Conservation (phyloP, 2,113 vertebrate species). For the Sardina pilchardus region DNA sequence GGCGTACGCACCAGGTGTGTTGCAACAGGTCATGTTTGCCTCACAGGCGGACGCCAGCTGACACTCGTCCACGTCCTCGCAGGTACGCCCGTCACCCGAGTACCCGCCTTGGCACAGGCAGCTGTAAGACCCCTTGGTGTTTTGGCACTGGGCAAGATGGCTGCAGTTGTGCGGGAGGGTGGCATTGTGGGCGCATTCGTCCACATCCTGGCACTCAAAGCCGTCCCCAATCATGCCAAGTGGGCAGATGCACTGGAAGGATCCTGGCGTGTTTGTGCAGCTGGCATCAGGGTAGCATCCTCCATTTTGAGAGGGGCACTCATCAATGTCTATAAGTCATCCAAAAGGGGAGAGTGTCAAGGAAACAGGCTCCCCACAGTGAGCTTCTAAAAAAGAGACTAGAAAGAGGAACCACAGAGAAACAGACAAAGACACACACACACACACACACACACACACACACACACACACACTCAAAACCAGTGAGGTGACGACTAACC, state of each 20-base stretch:
- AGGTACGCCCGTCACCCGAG: constrained; percentile 68
- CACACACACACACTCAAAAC: constrained; percentile 1
- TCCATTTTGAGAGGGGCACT: constrained; percentile 79
- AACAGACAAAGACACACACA: constrained; percentile 15
- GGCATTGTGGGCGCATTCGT: constrained; percentile 71
- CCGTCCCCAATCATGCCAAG: constrained; percentile 70
- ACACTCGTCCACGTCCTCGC: constrained; percentile 77
- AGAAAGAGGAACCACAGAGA: constrained; percentile 47
- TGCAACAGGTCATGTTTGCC: constrained; percentile 71
- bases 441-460: not conserved
- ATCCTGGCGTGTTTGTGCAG: constrained; percentile 73
- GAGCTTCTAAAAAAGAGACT: constrained; percentile 57
- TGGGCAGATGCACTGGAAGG: constrained; percentile 72
- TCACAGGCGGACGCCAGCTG: constrained; percentile 54
- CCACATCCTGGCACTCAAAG: constrained; percentile 73
- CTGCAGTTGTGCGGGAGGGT: constrained; percentile 67
- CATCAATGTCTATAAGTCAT: constrained; percentile 86
- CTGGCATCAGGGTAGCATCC: constrained; percentile 73
- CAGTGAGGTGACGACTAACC: constrained; percentile 61
- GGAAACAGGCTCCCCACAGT: constrained; percentile 57
- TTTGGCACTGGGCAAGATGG: constrained; percentile 64
- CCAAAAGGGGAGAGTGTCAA: constrained; percentile 81
- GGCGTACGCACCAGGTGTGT: constrained; percentile 70
- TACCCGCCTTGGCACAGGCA: constrained; percentile 73
- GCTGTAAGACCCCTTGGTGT: constrained; percentile 70